Percentiles rank a stretch among this genome's conserved stretches.
phyloP scores from a whole-genome alignment of 1,140 invertebrate genomes.

The Scaptodrosophila lebanonensis region DNA sequence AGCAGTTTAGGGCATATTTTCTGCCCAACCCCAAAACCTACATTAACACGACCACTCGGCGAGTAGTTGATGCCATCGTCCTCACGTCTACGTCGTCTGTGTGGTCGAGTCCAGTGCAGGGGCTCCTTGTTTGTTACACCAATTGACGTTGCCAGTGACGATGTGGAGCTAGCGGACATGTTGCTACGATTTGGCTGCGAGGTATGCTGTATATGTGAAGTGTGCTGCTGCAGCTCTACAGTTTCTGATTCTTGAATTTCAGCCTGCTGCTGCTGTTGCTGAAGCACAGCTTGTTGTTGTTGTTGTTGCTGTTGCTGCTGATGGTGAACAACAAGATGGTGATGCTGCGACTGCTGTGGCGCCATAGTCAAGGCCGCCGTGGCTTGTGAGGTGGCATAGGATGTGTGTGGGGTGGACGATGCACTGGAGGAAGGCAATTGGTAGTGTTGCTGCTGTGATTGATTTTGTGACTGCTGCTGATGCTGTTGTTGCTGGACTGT shows the following conservation, averaged over 20 bases:
- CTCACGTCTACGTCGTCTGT: conserved; percentile 64
- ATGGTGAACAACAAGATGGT: conserved; percentile 33
- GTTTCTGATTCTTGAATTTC: conserved; percentile 23
- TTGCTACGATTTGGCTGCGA: conserved; percentile 47
- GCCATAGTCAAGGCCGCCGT: conserved; percentile 36
- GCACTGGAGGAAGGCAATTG: conserved; percentile 69
- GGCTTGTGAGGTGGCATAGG: conserved; percentile 49
- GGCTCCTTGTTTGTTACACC: conserved; percentile 43
- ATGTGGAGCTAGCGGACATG: conserved; percentile 57
- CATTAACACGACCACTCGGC: conserved; percentile 61
- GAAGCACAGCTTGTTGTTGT: conserved; percentile 39
- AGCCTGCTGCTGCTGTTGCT: conserved; percentile 27
- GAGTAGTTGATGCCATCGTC: conserved; percentile 54
- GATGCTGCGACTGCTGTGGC: conserved; percentile 42
- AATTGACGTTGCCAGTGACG: conserved; percentile 64
- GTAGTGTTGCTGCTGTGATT: conserved; percentile 56
- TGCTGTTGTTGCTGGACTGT: conserved; percentile 50
- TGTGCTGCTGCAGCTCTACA: conserved; percentile 42
- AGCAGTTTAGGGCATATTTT: not conserved
- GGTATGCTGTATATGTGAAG: conserved; percentile 35
- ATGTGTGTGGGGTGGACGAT: conserved; percentile 52
- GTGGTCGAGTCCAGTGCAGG: conserved; percentile 59
- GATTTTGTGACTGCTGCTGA: conserved; percentile 41
- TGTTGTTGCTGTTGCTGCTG: conserved; percentile 42
- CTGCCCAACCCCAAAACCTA: conserved; percentile 40